Evolutionary conservation across 2,797 vertebrate genomes (phyloP), one percentile per base, ranked within the genome.

Genomic region (Choloepus didactylus): DNA sequence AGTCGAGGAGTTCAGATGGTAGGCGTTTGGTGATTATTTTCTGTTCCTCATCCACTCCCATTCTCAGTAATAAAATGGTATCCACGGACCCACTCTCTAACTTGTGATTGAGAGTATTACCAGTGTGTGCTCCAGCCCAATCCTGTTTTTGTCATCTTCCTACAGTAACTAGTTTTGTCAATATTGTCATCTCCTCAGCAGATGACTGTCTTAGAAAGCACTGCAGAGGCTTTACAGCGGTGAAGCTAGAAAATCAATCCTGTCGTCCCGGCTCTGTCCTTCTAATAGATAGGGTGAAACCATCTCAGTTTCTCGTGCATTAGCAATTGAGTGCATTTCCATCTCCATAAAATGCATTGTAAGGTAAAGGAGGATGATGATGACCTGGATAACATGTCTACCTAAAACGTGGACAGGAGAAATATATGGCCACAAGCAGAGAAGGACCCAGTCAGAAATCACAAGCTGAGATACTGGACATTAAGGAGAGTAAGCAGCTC

Each of bases 1-100:
- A 67, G 21, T 66, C 54, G 73, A 84, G 35, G 38, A n/a, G n/a
- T 77, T 72, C 19, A 72, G 16, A 23, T 62, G 54, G n/a, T 94
- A 29, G 51, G 3, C 29, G 76, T 46, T 91, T 76, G 56, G 38
- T 79, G 41, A 38, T 87, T 82, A 87, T 41, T 16, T 64, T 76
- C n/a, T 88, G 10, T 80, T 73, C n/a, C 6, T 93, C 38, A 80
- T 73, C 69, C 15, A 27, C 1, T 38, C 9, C 27, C 19, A 38
- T 79, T 81, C 77, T 95, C 19, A 88, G 23, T 80, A 84, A 82
- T 90, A 46, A 83, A 44, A 83, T 90, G 41, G 41, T 82, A 49
- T 5, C 16, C 11, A 38, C 31, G 25, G 84, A 6, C 31, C 19
- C 12, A 60, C 21, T 6, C 27, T 77, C 18, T 5, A 67, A 38